phyloP scores from a whole-genome alignment of 2,797 vertebrate species.

The Protonibea diacanthus region DNA sequence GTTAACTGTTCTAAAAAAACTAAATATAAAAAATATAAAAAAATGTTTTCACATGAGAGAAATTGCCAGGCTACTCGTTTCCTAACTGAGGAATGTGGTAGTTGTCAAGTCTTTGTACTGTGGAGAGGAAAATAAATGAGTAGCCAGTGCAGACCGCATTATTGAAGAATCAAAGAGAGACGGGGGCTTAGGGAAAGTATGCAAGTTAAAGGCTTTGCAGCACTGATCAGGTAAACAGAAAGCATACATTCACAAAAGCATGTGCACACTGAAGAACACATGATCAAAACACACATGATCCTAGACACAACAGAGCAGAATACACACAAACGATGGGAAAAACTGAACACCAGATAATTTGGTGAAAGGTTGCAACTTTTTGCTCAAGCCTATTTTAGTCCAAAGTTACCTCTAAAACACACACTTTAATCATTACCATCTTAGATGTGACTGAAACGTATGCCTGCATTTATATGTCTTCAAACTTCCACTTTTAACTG shows the following conservation, averaged over 20 bases:
- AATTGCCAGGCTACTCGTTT: slow-evolving; percentile 6
- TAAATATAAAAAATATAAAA: not conserved
- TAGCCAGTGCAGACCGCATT: slow-evolving; percentile 52
- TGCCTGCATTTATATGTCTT: not conserved
- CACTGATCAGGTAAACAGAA: slow-evolving; percentile 30
- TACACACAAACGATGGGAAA: not conserved
- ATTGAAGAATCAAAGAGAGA: slow-evolving; percentile 61
- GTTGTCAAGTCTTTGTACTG: slow-evolving; percentile 43
- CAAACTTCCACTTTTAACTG: not conserved
- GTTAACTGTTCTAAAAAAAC: not conserved
- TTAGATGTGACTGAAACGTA: not conserved
- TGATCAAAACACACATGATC: not conserved
- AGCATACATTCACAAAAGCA: slow-evolving; percentile 14
- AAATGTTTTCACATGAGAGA: slow-evolving; percentile 10
- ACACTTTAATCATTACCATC: not conserved
- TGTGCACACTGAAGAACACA: not conserved
- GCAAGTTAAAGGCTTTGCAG: slow-evolving; percentile 47
- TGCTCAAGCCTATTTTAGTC: not conserved
- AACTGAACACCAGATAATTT: not conserved
- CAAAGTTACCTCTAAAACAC: not conserved
- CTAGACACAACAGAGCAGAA: not conserved
- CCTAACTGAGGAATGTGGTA: slow-evolving; percentile 5
- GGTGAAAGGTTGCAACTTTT: not conserved
- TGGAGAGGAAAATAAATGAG: slow-evolving; percentile 52
- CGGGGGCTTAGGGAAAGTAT: slow-evolving; percentile 14